Evolutionary conservation across 2,888 invertebrate species (phyloP).

Genomic region (Chouioia cunea): DNA sequence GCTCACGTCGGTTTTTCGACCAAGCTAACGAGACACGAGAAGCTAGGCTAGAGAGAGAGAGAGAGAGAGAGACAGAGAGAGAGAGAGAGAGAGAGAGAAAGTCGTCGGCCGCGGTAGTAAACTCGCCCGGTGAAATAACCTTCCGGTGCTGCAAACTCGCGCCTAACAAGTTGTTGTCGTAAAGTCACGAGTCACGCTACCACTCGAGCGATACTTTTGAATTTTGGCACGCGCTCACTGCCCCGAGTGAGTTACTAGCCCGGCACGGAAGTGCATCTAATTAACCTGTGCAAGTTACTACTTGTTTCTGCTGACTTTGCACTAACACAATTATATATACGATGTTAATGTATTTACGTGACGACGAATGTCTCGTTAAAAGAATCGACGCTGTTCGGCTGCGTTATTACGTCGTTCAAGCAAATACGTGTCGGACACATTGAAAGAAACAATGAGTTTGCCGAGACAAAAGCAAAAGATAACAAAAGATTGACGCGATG

Average conservation of each 20-base stretch:
- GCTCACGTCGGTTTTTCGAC: too few relatives aligned
- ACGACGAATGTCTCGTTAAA: too few relatives aligned
- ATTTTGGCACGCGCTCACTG: neutral
- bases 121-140: conserved; percentile 32
- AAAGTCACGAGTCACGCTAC: conserved; percentile 5
- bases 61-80: conserved; percentile 5
- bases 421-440: neutral
- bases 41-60: too few relatives aligned
- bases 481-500: too few relatives aligned
- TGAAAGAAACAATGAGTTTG: neutral
- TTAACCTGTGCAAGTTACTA: too few relatives aligned
- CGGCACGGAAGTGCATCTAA: too few relatives aligned
- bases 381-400: neutral
- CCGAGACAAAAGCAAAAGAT: too few relatives aligned
- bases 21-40: too few relatives aligned
- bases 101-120: conserved; percentile 21
- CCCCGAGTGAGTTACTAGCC: too few relatives aligned
- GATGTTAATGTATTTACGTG: too few relatives aligned
- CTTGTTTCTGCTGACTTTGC: too few relatives aligned
- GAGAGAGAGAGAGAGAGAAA: neutral
- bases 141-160: conserved; percentile 27
- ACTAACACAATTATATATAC: conserved; percentile 1
- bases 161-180: conserved; percentile 18
- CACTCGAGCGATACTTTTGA: neutral
- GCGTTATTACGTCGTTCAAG: neutral